A percentile compares a stretch with the other conserved stretches of the same genome.
Conservation (phyloP, 2,113 vertebrate genomes). For the Anarhynchus alexandrinus region DNA sequence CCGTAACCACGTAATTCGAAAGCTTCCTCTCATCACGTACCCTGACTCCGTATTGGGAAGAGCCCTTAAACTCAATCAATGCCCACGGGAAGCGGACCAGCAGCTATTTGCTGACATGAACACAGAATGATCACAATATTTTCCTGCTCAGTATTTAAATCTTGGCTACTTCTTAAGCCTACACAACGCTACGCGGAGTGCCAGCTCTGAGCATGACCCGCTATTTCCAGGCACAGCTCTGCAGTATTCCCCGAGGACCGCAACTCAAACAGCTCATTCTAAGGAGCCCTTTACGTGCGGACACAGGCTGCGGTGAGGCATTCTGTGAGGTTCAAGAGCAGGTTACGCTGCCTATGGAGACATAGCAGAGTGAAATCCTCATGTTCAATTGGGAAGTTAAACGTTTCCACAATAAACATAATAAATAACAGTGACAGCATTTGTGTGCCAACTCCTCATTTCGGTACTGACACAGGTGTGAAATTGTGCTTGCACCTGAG, state of each 20-base stretch:
- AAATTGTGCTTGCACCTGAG: neutral
- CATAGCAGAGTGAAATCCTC: neutral
- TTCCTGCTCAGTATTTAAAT: neutral
- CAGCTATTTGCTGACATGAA: neutral
- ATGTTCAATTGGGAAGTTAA: neutral
- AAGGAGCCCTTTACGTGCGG: rapidly evolving
- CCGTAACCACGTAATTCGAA: neutral
- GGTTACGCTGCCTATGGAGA: neutral
- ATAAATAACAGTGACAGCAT: neutral
- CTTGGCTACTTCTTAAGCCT: neutral
- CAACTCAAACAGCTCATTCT: neutral
- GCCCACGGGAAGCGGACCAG: neutral
- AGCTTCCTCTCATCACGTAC: neutral
- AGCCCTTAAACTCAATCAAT: neutral
- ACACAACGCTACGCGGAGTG: neutral
- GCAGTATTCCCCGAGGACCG: neutral
- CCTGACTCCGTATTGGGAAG: neutral
- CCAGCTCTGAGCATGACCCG: neutral
- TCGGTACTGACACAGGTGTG: neutral
- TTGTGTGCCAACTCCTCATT: neutral
- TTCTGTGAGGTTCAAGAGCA: neutral
- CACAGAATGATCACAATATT: neutral
- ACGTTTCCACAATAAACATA: neutral
- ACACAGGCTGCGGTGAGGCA: neutral
- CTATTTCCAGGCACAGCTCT: neutral